phyloP scores from a whole-genome alignment of 2,888 invertebrate species.

The Esperia sulphurella region DNA sequence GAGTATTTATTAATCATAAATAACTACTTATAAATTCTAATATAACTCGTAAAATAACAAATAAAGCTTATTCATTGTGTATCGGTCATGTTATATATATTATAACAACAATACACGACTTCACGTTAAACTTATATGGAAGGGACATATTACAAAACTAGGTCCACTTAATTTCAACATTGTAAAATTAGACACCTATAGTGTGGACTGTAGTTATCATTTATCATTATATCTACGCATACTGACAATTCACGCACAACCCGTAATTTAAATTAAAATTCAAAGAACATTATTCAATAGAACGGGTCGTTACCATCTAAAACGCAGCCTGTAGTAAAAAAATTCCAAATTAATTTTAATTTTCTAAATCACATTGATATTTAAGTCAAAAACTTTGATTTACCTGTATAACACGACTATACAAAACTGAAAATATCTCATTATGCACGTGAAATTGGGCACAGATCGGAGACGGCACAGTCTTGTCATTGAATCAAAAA shows the following conservation, averaged over 20 bases:
- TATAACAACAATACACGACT: too few species aligned
- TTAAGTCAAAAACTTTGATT: conserved; percentile 2
- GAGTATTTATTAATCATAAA: too few species aligned
- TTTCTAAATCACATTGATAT: not conserved
- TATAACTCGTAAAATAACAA: too few species aligned
- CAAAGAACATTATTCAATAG: not conserved
- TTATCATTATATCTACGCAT: not conserved
- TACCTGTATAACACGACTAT: conserved; percentile 62
- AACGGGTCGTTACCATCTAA: not conserved
- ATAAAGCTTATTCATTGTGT: too few species aligned
- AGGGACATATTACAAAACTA: too few species aligned
- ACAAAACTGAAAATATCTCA: conserved; percentile 67
- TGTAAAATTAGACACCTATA: too few species aligned
- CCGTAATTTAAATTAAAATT: not conserved
- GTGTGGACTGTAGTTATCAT: too few species aligned
- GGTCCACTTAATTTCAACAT: too few species aligned
- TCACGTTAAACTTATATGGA: too few species aligned
- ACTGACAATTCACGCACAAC: not conserved
- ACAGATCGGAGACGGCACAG: not conserved
- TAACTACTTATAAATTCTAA: too few species aligned
- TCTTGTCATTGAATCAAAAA: not conserved
- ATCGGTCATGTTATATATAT: too few species aligned
- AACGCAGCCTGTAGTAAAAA: not conserved
- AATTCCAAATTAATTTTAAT: not conserved
- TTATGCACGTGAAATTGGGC: conserved; percentile 19